These are phyloP conservation scores for Hirundichthys speculiger DNA, from an alignment of 2,113 vertebrate genomes.

Conservation along the genomic window DNA sequence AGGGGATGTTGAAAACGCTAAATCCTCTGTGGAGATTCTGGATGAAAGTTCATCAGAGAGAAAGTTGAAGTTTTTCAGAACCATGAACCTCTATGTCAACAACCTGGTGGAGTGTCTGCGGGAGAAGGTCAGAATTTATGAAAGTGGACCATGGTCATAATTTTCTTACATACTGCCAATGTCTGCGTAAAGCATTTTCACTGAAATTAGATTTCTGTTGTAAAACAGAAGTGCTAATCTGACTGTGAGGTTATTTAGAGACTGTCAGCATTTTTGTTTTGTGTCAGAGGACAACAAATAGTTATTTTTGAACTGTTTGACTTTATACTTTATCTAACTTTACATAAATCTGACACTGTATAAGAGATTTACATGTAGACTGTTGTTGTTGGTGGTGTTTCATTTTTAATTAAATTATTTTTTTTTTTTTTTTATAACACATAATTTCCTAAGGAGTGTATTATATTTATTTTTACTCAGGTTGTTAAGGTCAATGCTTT, in stretches of 20 bases:
- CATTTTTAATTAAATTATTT: neutral
- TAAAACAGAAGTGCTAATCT: no score
- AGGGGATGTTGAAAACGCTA: constrained; percentile 82
- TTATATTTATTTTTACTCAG: constrained; percentile 62
- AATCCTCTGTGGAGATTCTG: constrained; percentile 78
- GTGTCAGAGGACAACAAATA: no score
- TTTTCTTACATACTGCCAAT: no score
- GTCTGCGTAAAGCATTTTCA: no score
- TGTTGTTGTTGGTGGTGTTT: no score
- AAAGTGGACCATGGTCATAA: neutral
- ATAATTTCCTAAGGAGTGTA: neutral
- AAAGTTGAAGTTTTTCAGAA: constrained; percentile 88
- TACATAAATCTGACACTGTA: no score
- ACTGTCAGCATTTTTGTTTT: no score
- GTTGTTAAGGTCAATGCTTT: constrained; percentile 83
- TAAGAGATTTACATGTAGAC: no score
- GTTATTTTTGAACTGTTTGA: no score
- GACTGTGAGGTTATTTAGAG: no score
- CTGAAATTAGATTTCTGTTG: no score
- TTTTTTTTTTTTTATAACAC: neutral
- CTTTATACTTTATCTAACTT: no score
- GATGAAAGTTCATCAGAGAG: constrained; percentile 80
- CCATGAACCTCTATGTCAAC: constrained; percentile 85
- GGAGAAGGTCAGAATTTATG: constrained; percentile 85
- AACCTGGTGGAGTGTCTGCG: constrained; percentile 91